Conservation (phyloP, 2,888 invertebrate genomes). For the Alloplasta piceator region DNA sequence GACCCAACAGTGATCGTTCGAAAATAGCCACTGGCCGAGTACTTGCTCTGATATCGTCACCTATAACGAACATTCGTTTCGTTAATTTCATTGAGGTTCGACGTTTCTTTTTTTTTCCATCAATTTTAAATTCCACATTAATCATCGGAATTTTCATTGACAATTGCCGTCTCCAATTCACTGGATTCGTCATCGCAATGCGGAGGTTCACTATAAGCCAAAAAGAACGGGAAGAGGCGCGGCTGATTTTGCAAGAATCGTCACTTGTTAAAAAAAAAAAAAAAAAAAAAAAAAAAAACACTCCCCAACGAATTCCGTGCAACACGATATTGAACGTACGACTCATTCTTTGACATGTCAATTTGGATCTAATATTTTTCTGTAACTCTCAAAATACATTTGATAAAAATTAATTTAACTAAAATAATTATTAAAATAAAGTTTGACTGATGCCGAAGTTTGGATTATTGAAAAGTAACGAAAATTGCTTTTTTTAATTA, state of each 20-base stretch:
- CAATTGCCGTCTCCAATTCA: not conserved
- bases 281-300: slow-evolving; percentile 16
- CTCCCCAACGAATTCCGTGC: slow-evolving; percentile 25
- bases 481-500: too few species aligned
- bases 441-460: too few species aligned
- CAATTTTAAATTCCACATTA: not conserved
- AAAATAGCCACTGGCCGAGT: slow-evolving; percentile 71
- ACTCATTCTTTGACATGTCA: too few species aligned
- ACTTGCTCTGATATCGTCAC: not conserved
- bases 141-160: not conserved
- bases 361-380: too few species aligned
- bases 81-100: not conserved
- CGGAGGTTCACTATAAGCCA: not conserved
- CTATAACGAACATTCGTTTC: not conserved
- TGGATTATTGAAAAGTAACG: too few species aligned
- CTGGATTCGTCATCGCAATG: slow-evolving; percentile 16
- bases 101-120: not conserved
- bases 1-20: slow-evolving; percentile 70
- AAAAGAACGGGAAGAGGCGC: slow-evolving; percentile 43
- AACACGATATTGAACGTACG: not conserved
- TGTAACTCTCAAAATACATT: too few species aligned
- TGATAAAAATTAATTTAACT: too few species aligned
- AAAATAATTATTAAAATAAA: too few species aligned
- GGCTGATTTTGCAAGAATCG: slow-evolving; percentile 26
- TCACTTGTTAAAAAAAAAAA: not conserved